Evolutionary conservation across 2,888 invertebrate genomes (phyloP).

Genomic region (Agrotis puta): DNA sequence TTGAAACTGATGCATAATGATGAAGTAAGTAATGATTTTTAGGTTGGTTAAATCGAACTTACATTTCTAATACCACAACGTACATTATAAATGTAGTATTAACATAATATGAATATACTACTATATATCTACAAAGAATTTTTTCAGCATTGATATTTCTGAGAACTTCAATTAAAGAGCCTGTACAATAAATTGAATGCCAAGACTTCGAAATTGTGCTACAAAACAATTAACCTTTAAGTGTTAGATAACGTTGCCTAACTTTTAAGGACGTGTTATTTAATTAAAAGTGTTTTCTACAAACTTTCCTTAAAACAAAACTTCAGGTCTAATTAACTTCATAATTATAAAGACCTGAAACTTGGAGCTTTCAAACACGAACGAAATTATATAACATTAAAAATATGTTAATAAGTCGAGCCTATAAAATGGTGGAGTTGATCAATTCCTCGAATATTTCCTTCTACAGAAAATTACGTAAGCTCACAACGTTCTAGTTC

Average conservation of each 20-base stretch:
- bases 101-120: background rate
- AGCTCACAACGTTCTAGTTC: conserved; percentile 43
- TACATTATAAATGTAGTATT: too few relatives aligned
- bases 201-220: conserved; percentile 5
- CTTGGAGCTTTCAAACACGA: conserved; percentile 40
- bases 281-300: conserved; percentile 42
- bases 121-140: background rate
- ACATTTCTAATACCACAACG: too few relatives aligned
- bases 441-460: conserved; percentile 52
- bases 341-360: conserved; percentile 46
- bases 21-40: too few relatives aligned
- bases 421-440: conserved; percentile 38
- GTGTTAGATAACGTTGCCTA: conserved; percentile 23
- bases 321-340: conserved; percentile 54
- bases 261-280: conserved; percentile 53
- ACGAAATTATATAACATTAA: conserved; percentile 46
- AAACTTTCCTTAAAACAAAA: conserved; percentile 38
- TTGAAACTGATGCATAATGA: too few relatives aligned
- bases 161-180: background rate
- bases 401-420: conserved; percentile 53
- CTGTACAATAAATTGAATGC: background rate
- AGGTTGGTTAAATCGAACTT: too few relatives aligned
- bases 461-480: conserved; percentile 52
- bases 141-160: background rate
- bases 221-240: conserved; percentile 31